These are phyloP conservation scores for Drosophila rellima DNA, from an alignment of 2,888 invertebrate species.

Conservation along the genomic window DNA sequence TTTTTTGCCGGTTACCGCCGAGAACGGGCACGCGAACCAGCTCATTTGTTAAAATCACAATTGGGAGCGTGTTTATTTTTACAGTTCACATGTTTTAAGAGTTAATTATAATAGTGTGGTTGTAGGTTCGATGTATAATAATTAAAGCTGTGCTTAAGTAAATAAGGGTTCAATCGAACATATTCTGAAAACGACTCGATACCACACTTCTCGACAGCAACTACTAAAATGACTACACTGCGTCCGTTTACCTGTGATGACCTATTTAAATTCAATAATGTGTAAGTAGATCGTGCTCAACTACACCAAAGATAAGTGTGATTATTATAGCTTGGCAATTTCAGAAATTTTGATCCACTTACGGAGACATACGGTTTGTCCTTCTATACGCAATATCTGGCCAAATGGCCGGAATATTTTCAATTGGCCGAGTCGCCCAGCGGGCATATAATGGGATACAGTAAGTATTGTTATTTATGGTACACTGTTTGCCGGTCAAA, in stretches of 20 bases:
- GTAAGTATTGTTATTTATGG: slow-evolving; percentile 89
- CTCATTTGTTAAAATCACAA: too few relatives aligned
- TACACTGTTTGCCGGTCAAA: not conserved
- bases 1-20: too few relatives aligned
- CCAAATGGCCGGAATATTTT: slow-evolving; percentile 99
- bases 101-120: too few relatives aligned
- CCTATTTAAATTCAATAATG: slow-evolving; percentile 97
- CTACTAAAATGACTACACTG: slow-evolving; percentile 93
- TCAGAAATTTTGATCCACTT: slow-evolving; percentile 96
- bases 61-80: too few relatives aligned
- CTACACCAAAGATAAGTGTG: not conserved
- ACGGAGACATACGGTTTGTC: slow-evolving; percentile 98
- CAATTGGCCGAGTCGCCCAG: slow-evolving; percentile 97
- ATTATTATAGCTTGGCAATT: not conserved
- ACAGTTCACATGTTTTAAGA: too few relatives aligned
- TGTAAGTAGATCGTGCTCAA: slow-evolving; percentile 88
- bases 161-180: too few relatives aligned
- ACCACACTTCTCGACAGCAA: too few relatives aligned
- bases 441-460: slow-evolving; percentile 99
- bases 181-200: too few relatives aligned
- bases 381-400: slow-evolving; percentile 98
- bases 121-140: too few relatives aligned
- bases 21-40: too few relatives aligned
- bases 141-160: too few relatives aligned
- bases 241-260: slow-evolving; percentile 97